A percentile compares a stretch with the other conserved stretches of the same genome.
These are phyloP conservation scores for Threskiornis aethiopicus DNA, from an alignment of 2,797 vertebrate species.

Conservation along the genomic window DNA sequence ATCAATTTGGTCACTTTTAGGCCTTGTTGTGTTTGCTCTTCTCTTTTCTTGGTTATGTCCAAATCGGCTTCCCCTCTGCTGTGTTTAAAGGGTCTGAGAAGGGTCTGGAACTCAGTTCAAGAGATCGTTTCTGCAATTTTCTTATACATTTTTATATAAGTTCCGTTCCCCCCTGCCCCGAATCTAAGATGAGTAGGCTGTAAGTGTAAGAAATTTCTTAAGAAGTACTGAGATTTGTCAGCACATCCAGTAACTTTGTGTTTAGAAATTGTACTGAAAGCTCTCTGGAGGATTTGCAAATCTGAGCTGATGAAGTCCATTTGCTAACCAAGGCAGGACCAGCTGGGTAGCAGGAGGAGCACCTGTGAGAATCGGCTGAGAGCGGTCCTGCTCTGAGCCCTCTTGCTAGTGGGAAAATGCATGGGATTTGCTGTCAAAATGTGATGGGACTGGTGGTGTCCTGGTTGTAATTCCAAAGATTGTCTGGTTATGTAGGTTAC, in stretches of 20 bases:
- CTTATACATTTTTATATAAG: neutral
- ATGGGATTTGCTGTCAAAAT: conserved; percentile 31
- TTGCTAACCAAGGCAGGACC: neutral
- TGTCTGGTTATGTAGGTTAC: neutral
- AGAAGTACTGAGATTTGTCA: neutral
- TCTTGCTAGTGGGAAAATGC: neutral
- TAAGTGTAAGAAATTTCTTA: neutral
- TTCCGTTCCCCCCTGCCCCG: no score
- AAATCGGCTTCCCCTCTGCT: neutral
- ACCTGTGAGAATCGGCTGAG: neutral
- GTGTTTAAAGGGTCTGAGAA: neutral
- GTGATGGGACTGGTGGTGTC: neutral
- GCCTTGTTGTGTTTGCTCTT: neutral
- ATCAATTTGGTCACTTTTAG: neutral
- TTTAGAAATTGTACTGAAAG: neutral
- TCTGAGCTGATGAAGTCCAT: neutral
- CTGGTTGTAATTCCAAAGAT: neutral
- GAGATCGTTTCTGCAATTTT: neutral
- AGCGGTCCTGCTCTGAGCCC: neutral
- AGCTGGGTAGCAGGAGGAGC: neutral
- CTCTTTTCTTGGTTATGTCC: neutral
- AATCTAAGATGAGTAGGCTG: neutral
- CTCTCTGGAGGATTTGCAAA: neutral
- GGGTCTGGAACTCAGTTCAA: neutral
- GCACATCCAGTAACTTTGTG: neutral